These are phyloP conservation scores for Scopus umbretta DNA, from an alignment of 2,113 vertebrate genomes.

Conservation along the genomic window DNA sequence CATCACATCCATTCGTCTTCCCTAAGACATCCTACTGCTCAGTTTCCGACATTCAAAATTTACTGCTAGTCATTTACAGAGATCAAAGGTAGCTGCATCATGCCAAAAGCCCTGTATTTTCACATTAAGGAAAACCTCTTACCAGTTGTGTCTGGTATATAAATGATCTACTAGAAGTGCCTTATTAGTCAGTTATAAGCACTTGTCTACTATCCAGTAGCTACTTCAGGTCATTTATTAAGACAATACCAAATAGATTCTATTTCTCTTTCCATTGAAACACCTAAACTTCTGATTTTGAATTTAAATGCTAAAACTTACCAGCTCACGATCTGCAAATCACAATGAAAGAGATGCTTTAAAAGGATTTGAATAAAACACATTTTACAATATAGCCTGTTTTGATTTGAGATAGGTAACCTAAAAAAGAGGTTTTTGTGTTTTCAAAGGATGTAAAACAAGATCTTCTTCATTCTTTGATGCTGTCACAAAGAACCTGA, in stretches of 20 bases:
- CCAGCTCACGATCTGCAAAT: background rate
- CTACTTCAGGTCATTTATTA: conserved; percentile 18
- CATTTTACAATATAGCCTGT: background rate
- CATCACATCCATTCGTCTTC: background rate
- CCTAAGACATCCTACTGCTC: background rate
- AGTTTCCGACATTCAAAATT: background rate
- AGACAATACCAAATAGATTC: conserved; percentile 14
- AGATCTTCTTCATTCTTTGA: background rate
- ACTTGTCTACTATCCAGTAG: background rate
- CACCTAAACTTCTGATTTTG: background rate
- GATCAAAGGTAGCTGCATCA: conserved; percentile 9
- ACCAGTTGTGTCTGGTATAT: background rate
- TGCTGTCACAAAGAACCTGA: background rate
- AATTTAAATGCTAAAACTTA: background rate
- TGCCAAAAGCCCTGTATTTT: background rate
- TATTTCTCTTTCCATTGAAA: background rate
- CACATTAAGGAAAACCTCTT: background rate
- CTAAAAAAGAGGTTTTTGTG: background rate
- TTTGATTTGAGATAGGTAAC: background rate
- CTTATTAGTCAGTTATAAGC: conserved; percentile 8
- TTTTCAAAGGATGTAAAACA: background rate
- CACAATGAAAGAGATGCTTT: background rate
- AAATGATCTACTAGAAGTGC: background rate
- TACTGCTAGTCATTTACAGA: conserved; percentile 28
- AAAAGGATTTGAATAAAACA: background rate